Evolutionary conservation across 2,113 vertebrate genomes (phyloP).

Genomic region (Cebidichthys violaceus): DNA sequence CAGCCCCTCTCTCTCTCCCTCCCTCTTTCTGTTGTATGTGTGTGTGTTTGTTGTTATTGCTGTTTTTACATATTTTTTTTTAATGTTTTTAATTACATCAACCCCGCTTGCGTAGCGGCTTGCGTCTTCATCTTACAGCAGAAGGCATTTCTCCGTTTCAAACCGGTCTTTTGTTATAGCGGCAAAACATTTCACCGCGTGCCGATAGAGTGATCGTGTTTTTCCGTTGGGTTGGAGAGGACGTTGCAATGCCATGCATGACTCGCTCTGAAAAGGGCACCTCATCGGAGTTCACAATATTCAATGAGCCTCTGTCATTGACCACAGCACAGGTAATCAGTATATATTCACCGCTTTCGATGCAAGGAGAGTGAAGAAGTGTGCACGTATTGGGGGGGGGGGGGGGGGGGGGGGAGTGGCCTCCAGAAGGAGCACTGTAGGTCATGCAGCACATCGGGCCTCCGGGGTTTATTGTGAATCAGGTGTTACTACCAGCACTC

Average conservation of each 20-base stretch:
- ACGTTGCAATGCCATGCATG: constrained; percentile 50
- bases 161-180: constrained; percentile 1
- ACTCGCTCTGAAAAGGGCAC: constrained; percentile 64
- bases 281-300: constrained; percentile 58
- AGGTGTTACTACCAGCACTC: constrained; percentile 71
- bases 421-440: constrained; percentile 59
- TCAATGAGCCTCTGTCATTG: constrained; percentile 52
- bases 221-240: constrained; percentile 7
- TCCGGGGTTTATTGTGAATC: constrained; percentile 70
- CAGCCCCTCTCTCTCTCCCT: neutral
- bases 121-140: neutral
- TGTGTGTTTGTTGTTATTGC: too few species aligned
- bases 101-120: neutral
- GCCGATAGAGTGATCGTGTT: constrained; percentile 49
- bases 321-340: constrained; percentile 48
- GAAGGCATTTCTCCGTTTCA: neutral
- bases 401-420: constrained; percentile 31
- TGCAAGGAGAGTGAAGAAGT: constrained; percentile 7
- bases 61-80: neutral
- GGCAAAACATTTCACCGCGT: constrained; percentile 19
- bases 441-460: constrained; percentile 68
- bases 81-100: neutral
- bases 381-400: neutral
- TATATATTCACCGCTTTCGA: constrained; percentile 58
- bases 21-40: neutral